These are phyloP conservation scores for Tricholauxania praeusta DNA, from an alignment of 2,888 invertebrate genomes.

Conservation along the genomic window DNA sequence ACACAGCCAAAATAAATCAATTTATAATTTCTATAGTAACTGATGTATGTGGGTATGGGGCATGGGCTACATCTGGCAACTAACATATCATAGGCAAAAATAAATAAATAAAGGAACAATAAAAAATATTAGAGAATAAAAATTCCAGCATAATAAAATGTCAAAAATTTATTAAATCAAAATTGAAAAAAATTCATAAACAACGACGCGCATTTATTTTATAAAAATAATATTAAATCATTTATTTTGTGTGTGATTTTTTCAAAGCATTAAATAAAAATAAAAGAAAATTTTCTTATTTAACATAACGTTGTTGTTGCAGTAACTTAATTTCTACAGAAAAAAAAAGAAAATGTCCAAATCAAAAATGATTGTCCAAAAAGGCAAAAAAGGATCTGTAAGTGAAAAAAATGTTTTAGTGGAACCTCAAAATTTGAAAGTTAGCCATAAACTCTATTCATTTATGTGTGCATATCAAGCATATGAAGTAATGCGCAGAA, in stretches of 20 bases:
- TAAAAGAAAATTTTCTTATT: too few species aligned
- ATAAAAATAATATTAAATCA: too few species aligned
- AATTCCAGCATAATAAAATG: constrained; percentile 18
- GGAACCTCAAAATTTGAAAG: too few species aligned
- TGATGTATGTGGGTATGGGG: not conserved
- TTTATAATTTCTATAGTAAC: constrained; percentile 51
- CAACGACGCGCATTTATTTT: not conserved
- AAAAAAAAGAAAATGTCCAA: too few species aligned
- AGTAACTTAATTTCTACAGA: too few species aligned
- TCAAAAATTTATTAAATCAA: constrained; percentile 17
- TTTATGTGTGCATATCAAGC: too few species aligned
- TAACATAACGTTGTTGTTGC: too few species aligned
- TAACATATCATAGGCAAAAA: not conserved
- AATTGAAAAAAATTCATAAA: constrained; percentile 33
- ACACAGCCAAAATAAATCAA: constrained; percentile 35
- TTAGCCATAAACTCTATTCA: too few species aligned
- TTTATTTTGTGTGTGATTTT: too few species aligned
- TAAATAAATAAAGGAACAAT: not conserved
- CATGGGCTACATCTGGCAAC: not conserved
- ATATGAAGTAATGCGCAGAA: too few species aligned
- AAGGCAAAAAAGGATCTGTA: constrained; percentile 7
- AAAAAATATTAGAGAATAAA: constrained; percentile 15
- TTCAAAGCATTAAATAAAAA: too few species aligned
- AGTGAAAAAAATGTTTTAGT: constrained; percentile 6
- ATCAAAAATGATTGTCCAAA: not conserved